phyloP scores from a whole-genome alignment of 2,797 vertebrate genomes.

The Acrossocheilus fasciatus region DNA sequence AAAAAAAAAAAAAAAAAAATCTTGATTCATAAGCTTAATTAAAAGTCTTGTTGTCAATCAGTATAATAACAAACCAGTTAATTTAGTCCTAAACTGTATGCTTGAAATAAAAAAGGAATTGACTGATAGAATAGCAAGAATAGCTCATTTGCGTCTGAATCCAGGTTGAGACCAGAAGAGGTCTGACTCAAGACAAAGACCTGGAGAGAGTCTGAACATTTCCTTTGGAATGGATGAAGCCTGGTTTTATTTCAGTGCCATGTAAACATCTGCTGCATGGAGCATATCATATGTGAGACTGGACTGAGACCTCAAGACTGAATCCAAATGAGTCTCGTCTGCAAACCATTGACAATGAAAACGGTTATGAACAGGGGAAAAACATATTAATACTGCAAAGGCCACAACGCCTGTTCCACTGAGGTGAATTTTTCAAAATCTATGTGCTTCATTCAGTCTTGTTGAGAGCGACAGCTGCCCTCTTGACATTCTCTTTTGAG shows the following conservation, averaged over 20 bases:
- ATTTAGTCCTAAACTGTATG: too few relatives aligned
- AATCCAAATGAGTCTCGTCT: not conserved
- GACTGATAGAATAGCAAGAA: too few relatives aligned
- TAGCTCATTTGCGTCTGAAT: too few relatives aligned
- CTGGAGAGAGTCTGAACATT: not conserved
- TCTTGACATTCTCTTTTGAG: not conserved
- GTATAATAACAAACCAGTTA: too few relatives aligned
- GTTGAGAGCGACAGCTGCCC: not conserved
- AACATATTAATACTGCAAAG: not conserved
- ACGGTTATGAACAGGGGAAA: not conserved
- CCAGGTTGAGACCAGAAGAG: too few relatives aligned
- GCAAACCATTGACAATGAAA: not conserved
- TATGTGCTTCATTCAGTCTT: not conserved
- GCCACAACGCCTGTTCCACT: conserved; percentile 1
- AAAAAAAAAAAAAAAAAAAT: too few relatives aligned
- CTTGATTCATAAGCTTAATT: too few relatives aligned
- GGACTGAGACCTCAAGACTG: not conserved
- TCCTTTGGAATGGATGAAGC: not conserved
- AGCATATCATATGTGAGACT: not conserved
- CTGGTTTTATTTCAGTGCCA: not conserved
- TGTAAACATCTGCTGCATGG: not conserved
- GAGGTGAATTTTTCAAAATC: not conserved
- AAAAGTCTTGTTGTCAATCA: too few relatives aligned
- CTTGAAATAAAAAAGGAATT: too few relatives aligned
- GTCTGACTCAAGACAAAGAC: not conserved